Evolutionary conservation across 2,797 vertebrate genomes (phyloP).

Genomic region (Acanthurus lineatus): DNA sequence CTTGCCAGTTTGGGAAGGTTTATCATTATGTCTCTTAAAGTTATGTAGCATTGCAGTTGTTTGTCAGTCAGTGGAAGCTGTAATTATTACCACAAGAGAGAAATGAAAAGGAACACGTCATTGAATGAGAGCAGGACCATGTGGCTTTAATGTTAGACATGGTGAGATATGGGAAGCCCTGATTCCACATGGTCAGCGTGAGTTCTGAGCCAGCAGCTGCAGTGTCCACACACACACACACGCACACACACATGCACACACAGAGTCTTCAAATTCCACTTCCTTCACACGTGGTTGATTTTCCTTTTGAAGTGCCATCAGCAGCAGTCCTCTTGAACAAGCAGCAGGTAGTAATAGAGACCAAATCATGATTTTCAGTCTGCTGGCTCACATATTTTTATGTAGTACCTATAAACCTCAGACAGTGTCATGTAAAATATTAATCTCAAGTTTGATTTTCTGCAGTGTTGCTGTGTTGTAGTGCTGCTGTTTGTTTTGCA

Average conservation of each 20-base stretch:
- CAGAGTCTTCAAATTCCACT: conserved; percentile 66
- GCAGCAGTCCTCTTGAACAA: conserved; percentile 43
- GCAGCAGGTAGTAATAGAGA: conserved; percentile 47
- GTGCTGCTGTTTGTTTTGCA: neutral
- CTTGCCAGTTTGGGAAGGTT: neutral
- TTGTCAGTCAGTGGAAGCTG: conserved; percentile 3
- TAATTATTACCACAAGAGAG: neutral
- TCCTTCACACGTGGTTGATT: conserved; percentile 73
- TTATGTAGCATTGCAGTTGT: neutral
- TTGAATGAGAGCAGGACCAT: conserved; percentile 40
- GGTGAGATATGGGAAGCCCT: conserved; percentile 65
- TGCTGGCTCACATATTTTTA: conserved; percentile 33
- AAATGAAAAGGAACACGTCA: conserved; percentile 31
- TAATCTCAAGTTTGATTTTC: conserved; percentile 35
- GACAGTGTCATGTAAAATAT: conserved; percentile 35
- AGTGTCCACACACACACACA: conserved; percentile 33
- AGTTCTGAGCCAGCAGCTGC: conserved; percentile 73
- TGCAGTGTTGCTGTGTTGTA: conserved; percentile 3
- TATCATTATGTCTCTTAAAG: neutral
- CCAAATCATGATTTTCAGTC: conserved; percentile 12
- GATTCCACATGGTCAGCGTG: conserved; percentile 71
- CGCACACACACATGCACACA: conserved; percentile 29
- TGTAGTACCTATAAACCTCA: neutral
- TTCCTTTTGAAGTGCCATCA: conserved; percentile 67
- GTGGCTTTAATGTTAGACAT: conserved; percentile 57